Conservation (phyloP, 2,797 vertebrate species). For the Aphelocoma californica region DNA sequence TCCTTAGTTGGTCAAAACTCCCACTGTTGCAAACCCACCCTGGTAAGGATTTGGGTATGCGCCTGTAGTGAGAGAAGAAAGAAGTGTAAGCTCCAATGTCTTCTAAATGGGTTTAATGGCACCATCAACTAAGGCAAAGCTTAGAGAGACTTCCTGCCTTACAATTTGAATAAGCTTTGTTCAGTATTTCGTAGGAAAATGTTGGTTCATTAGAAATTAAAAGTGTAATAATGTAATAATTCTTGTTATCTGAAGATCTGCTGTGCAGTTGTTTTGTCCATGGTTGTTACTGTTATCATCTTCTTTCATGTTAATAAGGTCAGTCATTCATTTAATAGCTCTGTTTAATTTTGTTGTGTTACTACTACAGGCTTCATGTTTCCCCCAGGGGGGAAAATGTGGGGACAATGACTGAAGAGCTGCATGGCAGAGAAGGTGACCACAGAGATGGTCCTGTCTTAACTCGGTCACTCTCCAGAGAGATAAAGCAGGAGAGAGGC, state of each 20-base stretch:
- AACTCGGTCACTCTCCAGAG: neutral
- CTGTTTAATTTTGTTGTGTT: neutral
- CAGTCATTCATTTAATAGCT: neutral
- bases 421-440: neutral
- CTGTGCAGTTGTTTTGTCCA: neutral
- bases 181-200: neutral
- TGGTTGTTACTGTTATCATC: neutral
- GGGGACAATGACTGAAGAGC: neutral
- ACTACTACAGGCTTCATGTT: neutral
- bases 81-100: neutral
- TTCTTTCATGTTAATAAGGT: neutral
- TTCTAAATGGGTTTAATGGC: neutral
- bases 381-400: neutral
- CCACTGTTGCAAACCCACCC: neutral
- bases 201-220: neutral
- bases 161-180: neutral
- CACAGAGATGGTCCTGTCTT: neutral
- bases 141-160: conserved; percentile 17
- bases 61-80: neutral
- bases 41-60: neutral
- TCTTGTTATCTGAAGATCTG: conserved; percentile 6
- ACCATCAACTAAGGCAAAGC: neutral
- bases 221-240: neutral
- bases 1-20: neutral
- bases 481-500: neutral